A percentile compares a stretch with the other conserved stretches of the same genome.
These are phyloP conservation scores for Lithophane leautieri DNA, from an alignment of 2,888 invertebrate genomes.

Conservation along the genomic window DNA sequence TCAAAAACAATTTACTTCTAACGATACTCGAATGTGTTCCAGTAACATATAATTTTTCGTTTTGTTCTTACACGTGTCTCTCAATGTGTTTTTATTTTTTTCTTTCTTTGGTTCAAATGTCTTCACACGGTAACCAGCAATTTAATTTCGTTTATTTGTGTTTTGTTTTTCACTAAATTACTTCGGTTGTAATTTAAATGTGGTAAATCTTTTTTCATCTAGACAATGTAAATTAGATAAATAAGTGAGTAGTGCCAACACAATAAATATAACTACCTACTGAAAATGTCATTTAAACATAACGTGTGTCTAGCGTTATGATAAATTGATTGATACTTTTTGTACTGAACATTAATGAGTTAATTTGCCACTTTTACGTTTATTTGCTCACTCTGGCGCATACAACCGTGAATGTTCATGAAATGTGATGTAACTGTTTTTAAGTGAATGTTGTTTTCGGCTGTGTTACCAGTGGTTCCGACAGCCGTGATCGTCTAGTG, in stretches of 20 bases:
- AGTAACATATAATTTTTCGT: background rate
- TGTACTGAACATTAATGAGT: background rate
- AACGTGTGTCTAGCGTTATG: background rate
- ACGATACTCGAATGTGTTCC: background rate
- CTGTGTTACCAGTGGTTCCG: slow-evolving; percentile 63
- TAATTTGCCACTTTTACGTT: slow-evolving; percentile 6
- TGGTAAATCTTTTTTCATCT: slow-evolving; percentile 7
- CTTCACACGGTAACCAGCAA: slow-evolving; percentile 19
- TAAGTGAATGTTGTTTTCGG: slow-evolving; percentile 57
- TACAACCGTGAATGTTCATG: slow-evolving; percentile 29
- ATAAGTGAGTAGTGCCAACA: slow-evolving; percentile 7
- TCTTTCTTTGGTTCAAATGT: slow-evolving; percentile 16
- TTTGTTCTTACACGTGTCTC: slow-evolving; percentile 17
- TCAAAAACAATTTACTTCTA: background rate
- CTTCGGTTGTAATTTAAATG: slow-evolving; percentile 14
- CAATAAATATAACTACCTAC: background rate
- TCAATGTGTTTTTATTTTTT: slow-evolving; percentile 24
- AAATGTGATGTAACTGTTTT: slow-evolving; percentile 30
- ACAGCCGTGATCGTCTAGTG: slow-evolving; percentile 92
- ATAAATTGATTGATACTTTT: background rate
- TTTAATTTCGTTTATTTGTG: slow-evolving; percentile 28
- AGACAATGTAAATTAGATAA: slow-evolving; percentile 6
- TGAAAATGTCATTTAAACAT: background rate
- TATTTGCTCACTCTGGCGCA: slow-evolving; percentile 30
- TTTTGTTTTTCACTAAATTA: slow-evolving; percentile 29